Conservation (phyloP, 2,888 invertebrate genomes). For the Hydropsyche betteni region DNA sequence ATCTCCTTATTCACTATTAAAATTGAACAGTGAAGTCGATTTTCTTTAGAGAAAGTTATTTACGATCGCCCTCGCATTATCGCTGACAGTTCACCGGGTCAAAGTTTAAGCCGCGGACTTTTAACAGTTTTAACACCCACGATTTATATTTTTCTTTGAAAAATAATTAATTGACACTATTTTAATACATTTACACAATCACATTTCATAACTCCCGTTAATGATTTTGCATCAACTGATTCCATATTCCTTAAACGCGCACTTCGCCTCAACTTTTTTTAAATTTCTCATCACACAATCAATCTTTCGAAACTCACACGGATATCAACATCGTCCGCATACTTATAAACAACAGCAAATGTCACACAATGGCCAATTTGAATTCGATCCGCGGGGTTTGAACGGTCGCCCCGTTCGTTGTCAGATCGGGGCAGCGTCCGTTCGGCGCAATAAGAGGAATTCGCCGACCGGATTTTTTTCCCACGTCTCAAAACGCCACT, state of each 20-base stretch:
- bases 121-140: constrained; percentile 38
- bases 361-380: neutral
- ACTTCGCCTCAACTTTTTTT: too few relatives aligned
- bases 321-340: too few relatives aligned
- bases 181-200: too few relatives aligned
- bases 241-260: too few relatives aligned
- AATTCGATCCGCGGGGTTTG: neutral
- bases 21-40: neutral
- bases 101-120: constrained; percentile 9
- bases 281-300: too few relatives aligned
- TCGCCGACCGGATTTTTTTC: constrained; percentile 51
- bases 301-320: too few relatives aligned
- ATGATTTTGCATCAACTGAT: too few relatives aligned
- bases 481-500: constrained; percentile 50
- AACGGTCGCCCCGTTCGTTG: neutral
- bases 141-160: too few relatives aligned
- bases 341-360: too few relatives aligned
- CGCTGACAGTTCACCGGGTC: constrained; percentile 14
- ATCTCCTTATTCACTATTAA: too few relatives aligned
- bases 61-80: neutral
- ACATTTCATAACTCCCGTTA: too few relatives aligned
- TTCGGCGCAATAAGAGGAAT: constrained; percentile 47
- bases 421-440: constrained; percentile 4
- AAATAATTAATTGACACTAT: too few relatives aligned
- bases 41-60: constrained; percentile 5